Base-by-base conservation (phyloP, 2,797 vertebrate species). In the Labroides dimidiatus region DNA sequence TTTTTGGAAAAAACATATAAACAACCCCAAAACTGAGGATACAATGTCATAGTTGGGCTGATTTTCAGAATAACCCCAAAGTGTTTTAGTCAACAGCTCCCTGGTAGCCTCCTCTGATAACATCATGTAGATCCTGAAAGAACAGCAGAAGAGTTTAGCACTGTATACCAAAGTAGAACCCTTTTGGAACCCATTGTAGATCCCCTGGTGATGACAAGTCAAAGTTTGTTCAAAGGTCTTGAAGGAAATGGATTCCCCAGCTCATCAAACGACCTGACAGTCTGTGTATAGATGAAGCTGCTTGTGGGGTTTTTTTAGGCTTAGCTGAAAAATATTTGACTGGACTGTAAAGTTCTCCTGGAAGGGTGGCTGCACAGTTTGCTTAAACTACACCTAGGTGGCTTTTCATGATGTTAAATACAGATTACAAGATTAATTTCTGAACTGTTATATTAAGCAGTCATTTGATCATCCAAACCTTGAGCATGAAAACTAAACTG, bases 141-240 rank as follows among this genome's bases (percentile, higher is more conserved):
- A 24, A 42, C 41, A 21, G 21, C 55, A 50, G 21, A 8, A 2
- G 47, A 55, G n/a, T 30, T 4, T 23, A n/a, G 7, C 0, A 59
- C 19, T 21, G 33, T 6, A n/a, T 10, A 37, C 13, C 54, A 0
- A 2, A 59, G 15, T 67, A 43, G 58, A 72, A 44, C 21, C 54
- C 20, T 23, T 12, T n/a, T n/a, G n/a, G n/a, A n/a, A 39, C 44
- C 37, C 36, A 16, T 5, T 2, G 21, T 72, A 71, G 70, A 33
- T 49, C 23, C 19, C 24, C 61, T 67, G 75, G 63, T 67, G 48
- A 80, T 20, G 64, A 72, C 1, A 4, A 63, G 24, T 77, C 12
- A 37, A 49, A 49, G 19, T 60, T 30, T 10, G n/a, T 24, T 27
- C 1, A 21, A 19, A 49, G 30, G 16, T 56, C 66, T 45, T 49